Evolutionary conservation across 1,140 invertebrate genomes (phyloP).

Genomic region (Anastrepha obliqua): DNA sequence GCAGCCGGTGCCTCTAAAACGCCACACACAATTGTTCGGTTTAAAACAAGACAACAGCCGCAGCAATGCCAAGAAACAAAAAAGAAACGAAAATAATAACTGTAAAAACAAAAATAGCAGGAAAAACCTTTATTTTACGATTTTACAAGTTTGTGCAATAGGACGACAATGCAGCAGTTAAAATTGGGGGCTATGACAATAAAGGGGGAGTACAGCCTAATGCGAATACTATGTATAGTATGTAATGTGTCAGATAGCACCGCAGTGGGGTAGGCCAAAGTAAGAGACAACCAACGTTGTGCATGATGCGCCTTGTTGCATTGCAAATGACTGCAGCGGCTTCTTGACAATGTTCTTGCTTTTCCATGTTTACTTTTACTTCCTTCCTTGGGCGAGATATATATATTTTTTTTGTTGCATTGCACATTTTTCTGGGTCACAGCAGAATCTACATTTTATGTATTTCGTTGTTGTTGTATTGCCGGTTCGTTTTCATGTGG

Average conservation of each 20-base stretch:
- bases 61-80: neutral
- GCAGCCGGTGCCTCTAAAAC: neutral
- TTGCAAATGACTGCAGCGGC: neutral
- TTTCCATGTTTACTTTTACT: neutral
- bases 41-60: neutral
- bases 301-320: conserved; percentile 27
- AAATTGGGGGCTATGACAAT: no score
- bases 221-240: neutral
- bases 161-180: neutral
- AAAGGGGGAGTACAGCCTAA: no score
- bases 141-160: conserved; percentile 41
- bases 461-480: neutral
- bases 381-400: neutral
- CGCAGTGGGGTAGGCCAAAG: neutral
- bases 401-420: neutral
- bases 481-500: neutral
- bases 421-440: conserved; percentile 33
- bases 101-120: conserved; percentile 9
- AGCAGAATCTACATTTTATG: neutral
- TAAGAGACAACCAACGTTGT: neutral
- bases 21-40: conserved; percentile 18
- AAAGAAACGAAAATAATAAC: neutral
- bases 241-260: neutral
- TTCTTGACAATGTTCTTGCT: neutral
- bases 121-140: conserved; percentile 24